phyloP scores from a whole-genome alignment of 2,888 invertebrate genomes.

The Agelastica alni region DNA sequence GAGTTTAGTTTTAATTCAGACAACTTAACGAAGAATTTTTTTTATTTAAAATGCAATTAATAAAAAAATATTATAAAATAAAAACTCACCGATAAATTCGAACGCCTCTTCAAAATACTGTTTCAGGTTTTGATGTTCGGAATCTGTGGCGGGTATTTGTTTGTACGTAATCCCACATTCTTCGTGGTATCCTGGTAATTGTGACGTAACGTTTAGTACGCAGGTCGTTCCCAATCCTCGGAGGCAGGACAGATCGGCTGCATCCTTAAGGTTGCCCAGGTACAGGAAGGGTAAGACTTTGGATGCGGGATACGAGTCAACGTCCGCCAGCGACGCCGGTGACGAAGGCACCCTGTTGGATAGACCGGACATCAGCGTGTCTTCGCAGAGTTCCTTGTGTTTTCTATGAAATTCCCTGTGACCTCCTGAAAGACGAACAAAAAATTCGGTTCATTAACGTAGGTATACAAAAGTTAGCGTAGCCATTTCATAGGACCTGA shows the following conservation, averaged over 20 bases:
- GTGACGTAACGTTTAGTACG: slow-evolving; percentile 81
- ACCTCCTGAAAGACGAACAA: too few species aligned
- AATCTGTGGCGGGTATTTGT: slow-evolving; percentile 82
- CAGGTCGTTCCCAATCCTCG: slow-evolving; percentile 71
- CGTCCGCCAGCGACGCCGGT: slow-evolving; percentile 61
- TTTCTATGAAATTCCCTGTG: slow-evolving; percentile 72
- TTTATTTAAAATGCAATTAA: neutral
- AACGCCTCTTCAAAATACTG: slow-evolving; percentile 88
- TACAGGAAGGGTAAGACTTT: slow-evolving; percentile 79
- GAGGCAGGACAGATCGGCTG: slow-evolving; percentile 71
- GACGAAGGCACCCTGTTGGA: slow-evolving; percentile 50
- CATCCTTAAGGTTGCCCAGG: slow-evolving; percentile 82
- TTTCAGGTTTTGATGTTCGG: slow-evolving; percentile 81
- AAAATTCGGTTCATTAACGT: too few species aligned
- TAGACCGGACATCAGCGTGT: slow-evolving; percentile 62
- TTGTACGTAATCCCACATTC: slow-evolving; percentile 70
- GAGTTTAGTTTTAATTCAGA: too few species aligned
- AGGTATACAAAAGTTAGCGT: too few species aligned
- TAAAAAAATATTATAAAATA: too few species aligned
- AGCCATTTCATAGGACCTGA: too few species aligned
- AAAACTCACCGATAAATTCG: slow-evolving; percentile 78
- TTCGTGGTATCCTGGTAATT: slow-evolving; percentile 73
- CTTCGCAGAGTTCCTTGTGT: slow-evolving; percentile 75
- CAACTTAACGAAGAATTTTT: neutral
- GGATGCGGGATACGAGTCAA: slow-evolving; percentile 77